Evolutionary conservation across 2,797 vertebrate genomes (phyloP), one percentile per base, ranked within the genome.

Genomic region (Gephyroberyx darwinii): DNA sequence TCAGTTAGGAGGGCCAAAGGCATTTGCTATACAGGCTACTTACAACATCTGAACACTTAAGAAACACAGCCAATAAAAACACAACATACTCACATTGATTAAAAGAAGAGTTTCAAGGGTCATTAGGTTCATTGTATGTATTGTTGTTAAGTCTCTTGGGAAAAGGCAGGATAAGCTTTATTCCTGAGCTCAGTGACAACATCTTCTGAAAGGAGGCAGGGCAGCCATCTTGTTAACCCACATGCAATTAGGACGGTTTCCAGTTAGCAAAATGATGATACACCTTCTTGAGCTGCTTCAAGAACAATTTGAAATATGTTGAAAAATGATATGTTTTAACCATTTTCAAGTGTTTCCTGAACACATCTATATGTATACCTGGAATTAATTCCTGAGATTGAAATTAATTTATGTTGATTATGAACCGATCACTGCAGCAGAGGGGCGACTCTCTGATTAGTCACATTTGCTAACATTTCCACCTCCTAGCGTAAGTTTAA

Each of bases 81-180:
- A 92, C 37, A 55, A 88, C 87, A 87, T 86, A 78, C 83, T 84
- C 84, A 84, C 78, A 81, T 75, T 48, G 84, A 86, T 79, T 82
- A 83, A 91, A 86, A 82, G 74, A 85, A 79, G 74, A 75, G 83
- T 84, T 91, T 92, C 65, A 54, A 78, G 90, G 93, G 91, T 92
- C 93, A 91, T 65, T 78, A 73, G 85, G 68, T 91, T 88, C 88
- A 88, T 92, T 92, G 89, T 93, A 71, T 81, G 78, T 78, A 86
- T 91, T 91, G 85, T 90, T 90, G 84, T 90, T 83, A 77, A 71
- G 80, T 83, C 84, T 87, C 82, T 79, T 77, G 89, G 86, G 91
- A 90, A 90, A 91, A 91, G 80, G 55, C 90, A 88, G 91, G 90
- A 92, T 91, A 89, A 89, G 91, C 90, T 78, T 83, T 89, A 86